Evolutionary conservation across 2,888 invertebrate genomes (phyloP), one percentile per base, ranked within the genome.

Genomic region (Drosophila mulleri): DNA sequence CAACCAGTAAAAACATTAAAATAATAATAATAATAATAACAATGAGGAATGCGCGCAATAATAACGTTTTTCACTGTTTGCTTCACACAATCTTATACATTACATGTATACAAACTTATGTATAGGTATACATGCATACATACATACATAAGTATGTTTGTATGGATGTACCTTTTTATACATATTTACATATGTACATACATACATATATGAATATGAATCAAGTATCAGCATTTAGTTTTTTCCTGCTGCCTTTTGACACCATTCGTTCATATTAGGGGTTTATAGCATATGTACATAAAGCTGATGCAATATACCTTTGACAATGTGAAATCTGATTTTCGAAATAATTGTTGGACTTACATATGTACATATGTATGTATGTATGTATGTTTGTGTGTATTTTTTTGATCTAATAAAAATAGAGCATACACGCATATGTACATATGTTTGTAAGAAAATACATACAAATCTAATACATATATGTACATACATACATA

Each of bases 261-360:
- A 4, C 12, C 42, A 35, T 66, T 56, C 37, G 16, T 7, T 50
- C 37, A 16, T 5, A 39, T 44, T 47, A 26, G 23, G n/a, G 7
- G 7, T 48, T 60, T 37, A 52, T 23, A 32, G 48, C 57, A 53
- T n/a, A n/a, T n/a, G n/a, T n/a, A n/a, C n/a, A n/a, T 41, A 61
- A 54, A 29, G 66, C 80, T 88, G 88, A 88, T 83, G 83, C 74
- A 85, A 88, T 83, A 61, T 63, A 56, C 42, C 52, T 58, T 44
- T 26, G 44, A 41, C 20, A 48, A 26, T 18, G 14, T 68, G 72
- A 50, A 74, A 82, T 68, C 7, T 32, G 41, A 58, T 48, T 20
- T 66, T 20, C 6, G 12, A n/a, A 29, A 48, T 26, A 5, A 26
- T 11, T 9, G 11, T 35, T 35, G 35, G 35, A 11, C 32, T 9